Evolutionary conservation across 2,888 invertebrate genomes (phyloP), one percentile per base, ranked within the genome.

Genomic region (Tinea trinotella): DNA sequence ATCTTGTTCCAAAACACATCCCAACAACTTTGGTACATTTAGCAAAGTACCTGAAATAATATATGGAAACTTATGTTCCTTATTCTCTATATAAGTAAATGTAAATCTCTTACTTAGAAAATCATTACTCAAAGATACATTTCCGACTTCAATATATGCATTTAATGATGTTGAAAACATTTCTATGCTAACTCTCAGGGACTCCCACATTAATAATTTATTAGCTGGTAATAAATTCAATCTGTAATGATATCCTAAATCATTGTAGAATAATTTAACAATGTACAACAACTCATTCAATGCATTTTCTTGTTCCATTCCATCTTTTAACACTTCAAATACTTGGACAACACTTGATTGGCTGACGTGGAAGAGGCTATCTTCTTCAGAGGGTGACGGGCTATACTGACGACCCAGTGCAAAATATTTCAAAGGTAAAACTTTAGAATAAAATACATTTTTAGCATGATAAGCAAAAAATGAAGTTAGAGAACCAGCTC

Each of bases 61-160:
- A 63, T 89, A 87, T 7, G 92, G 88, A 68, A 91, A 95, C 46
- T 86, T 81, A 30, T 74, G 74, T 36, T 88, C 75, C 57, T 89
- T 89, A 7, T 88, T 78, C 40, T 89, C 88, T 19, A 83, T 82
- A 66, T 90, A 92, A 40, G 88, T 90, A 58, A 94, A 91, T 64
- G 93, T 78, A 46, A 96, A 79, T 56, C 96, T 87, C 71, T 94
- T 93, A 61, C 93, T 93, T 20, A 95, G 88, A 67, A 90, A 96
- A 63, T 91, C 89, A 7, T 90, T 90, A 63, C 90, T 91, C 46
- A 91, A 66, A 15, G 93, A 92, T 35, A 96, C 66, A 72, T 91
- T 87, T 0, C 92, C 95, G 36, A 95, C 89, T 79, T 93, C 92
- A 10, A 94, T 68, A 65, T 92, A 94, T 9, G 77, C 70, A 30